These are phyloP conservation scores for Cryptophagus acutangulus DNA, from an alignment of 2,888 invertebrate genomes.

Conservation along the genomic window DNA sequence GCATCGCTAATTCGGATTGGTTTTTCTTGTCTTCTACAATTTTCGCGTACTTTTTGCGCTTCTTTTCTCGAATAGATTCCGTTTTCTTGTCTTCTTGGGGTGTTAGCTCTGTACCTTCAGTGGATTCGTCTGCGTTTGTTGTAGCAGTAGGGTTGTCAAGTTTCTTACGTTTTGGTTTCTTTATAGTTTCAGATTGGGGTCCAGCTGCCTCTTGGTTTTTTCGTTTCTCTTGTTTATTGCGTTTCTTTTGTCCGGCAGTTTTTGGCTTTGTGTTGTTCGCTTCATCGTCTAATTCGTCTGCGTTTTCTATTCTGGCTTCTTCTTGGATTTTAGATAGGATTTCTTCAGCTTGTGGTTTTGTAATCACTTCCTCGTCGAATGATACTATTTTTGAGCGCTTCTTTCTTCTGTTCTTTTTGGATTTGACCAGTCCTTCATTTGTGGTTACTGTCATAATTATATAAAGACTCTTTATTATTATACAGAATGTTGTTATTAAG, in stretches of 20 bases:
- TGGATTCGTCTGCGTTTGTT: background rate
- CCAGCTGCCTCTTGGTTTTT: constrained; percentile 10
- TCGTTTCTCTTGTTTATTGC: constrained; percentile 1
- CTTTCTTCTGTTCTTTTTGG: constrained; percentile 13
- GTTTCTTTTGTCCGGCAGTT: constrained; percentile 6
- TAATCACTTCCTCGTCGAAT: constrained; percentile 28
- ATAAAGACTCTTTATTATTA: no score
- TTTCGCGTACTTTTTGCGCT: constrained; percentile 58
- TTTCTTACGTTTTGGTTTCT: constrained; percentile 4
- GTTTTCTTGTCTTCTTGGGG: constrained; percentile 39
- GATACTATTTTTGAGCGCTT: constrained; percentile 16
- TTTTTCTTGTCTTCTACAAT: constrained; percentile 54
- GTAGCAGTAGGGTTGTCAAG: background rate
- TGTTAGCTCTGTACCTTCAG: constrained; percentile 3
- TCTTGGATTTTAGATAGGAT: constrained; percentile 9
- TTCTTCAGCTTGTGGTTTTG: constrained; percentile 20
- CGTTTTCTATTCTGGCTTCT: constrained; percentile 8
- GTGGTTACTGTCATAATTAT: no score
- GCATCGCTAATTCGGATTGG: constrained; percentile 53
- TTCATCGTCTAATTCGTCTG: background rate
- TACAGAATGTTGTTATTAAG: no score
- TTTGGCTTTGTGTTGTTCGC: constrained; percentile 7
- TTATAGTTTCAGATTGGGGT: constrained; percentile 3
- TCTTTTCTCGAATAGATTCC: constrained; percentile 61
- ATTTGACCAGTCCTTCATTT: no score